Base-by-base conservation (phyloP, 2,797 vertebrate species). In the Thunnus albacares region DNA sequence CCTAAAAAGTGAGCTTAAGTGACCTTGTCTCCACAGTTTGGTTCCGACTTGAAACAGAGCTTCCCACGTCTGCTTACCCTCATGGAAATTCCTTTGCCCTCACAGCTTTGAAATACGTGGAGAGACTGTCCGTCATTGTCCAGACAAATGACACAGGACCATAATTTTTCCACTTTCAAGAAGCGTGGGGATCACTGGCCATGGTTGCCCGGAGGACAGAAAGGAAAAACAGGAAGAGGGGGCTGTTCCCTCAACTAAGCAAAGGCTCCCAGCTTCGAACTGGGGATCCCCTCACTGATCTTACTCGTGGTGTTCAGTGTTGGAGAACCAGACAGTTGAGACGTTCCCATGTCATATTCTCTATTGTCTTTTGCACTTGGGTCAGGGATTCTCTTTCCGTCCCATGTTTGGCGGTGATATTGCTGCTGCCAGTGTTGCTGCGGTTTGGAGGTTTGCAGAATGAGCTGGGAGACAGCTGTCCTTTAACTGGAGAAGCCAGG, bases 301-400 rank as follows among this genome's bases (percentile, higher is more conserved):
- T 83, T 87, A 90, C 77, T 87, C 35, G 75, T 70, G 86, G 90
- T 90, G 83, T 93, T 89, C 80, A 86, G 79, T 91, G 86, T 87
- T 91, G 89, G 94, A 94, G 91, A 94, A 94, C 76, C 86, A 85
- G 94, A 93, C 90, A 94, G 89, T 47, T 92, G 93, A 95, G 92
- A 95, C 84, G 71, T 93, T 94, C 90, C 90, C 94, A 93, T 89
- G 91, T 92, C 85, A 89, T 83, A 79, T 77, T 81, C 90, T 79
- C 87, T 92, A 87, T 94, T 95, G 89, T 95, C 75, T 90, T 92
- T 92, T 88, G 70, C 85, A 61, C 80, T 65, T 63, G 43, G 81
- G 80, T 93, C 85, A 86, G 82, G 77, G 84, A 90, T 90, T 93
- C 80, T 87, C 83, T 91, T 92, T 91, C 93, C 82, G 28, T 71